Conservation (phyloP, 1,140 invertebrate genomes). For the Sinella curviseta region DNA sequence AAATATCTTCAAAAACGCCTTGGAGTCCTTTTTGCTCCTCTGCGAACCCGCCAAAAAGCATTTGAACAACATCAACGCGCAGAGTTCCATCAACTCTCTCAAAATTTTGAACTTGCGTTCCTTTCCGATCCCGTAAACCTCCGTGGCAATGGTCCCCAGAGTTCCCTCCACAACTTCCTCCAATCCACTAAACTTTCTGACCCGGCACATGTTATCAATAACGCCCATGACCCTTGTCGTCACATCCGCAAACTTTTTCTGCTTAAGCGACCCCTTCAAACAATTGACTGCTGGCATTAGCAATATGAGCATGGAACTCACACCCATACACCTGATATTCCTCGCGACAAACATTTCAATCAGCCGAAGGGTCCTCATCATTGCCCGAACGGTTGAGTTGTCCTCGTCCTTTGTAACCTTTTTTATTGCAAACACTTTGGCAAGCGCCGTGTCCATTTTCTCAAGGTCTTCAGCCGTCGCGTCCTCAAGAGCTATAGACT, state of each 20-base stretch:
- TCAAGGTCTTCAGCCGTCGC: constrained; percentile 74
- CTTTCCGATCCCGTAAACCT: constrained; percentile 9
- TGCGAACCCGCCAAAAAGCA: neutral
- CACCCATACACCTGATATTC: constrained; percentile 10
- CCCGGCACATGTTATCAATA: constrained; percentile 23
- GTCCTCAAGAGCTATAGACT: constrained; percentile 73
- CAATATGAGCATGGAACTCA: constrained; percentile 27
- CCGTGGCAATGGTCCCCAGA: constrained; percentile 21
- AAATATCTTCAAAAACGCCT: neutral
- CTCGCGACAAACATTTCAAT: constrained; percentile 23
- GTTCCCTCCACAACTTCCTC: constrained; percentile 24
- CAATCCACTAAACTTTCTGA: constrained; percentile 28
- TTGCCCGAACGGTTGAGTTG: constrained; percentile 61
- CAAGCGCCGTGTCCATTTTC: constrained; percentile 68
- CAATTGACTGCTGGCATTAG: constrained; percentile 29
- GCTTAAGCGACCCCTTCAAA: neutral
- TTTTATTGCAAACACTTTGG: constrained; percentile 68
- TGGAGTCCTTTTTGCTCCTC: neutral
- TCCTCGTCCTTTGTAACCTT: constrained; percentile 59
- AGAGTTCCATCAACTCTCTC: constrained; percentile 16
- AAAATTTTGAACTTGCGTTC: constrained; percentile 1
- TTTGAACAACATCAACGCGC: neutral
- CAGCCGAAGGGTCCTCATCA: constrained; percentile 14
- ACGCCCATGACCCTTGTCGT: neutral
- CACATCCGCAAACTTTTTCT: neutral